Conservation (phyloP, 2,888 invertebrate genomes). For the Oeneis ivallda region DNA sequence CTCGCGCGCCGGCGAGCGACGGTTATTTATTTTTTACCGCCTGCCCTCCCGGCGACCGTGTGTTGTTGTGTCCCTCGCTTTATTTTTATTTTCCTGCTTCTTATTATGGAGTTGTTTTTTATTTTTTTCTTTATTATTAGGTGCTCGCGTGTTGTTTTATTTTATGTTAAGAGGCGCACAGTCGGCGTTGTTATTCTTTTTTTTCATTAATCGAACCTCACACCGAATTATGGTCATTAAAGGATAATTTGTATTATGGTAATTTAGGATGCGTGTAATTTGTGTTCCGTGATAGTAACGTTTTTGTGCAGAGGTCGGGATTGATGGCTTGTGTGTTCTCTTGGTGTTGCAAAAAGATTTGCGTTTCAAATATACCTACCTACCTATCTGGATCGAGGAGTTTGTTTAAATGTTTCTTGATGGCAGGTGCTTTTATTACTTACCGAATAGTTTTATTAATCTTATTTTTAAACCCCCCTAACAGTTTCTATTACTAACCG, state of each 20-base stretch:
- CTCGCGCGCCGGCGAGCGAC: constrained; percentile 77
- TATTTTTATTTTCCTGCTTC: constrained; percentile 81
- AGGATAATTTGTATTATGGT: constrained; percentile 82
- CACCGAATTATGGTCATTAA: constrained; percentile 81
- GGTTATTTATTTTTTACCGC: constrained; percentile 80
- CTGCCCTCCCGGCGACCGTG: constrained; percentile 81
- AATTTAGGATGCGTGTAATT: constrained; percentile 80
- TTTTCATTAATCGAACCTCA: constrained; percentile 76
- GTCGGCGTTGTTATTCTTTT: constrained; percentile 62
- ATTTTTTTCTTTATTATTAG: constrained; percentile 72
- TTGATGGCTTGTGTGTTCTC: constrained; percentile 60
- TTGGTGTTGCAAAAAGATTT: constrained; percentile 19
- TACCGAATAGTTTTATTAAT: not conserved
- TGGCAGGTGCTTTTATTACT: not conserved
- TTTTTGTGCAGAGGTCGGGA: constrained; percentile 64
- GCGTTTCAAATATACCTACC: constrained; percentile 1
- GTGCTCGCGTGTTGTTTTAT: constrained; percentile 80
- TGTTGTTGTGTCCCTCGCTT: constrained; percentile 80
- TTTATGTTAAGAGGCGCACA: constrained; percentile 80
- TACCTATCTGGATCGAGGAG: not conserved
- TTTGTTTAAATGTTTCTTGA: not conserved
- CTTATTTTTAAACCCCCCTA: not conserved
- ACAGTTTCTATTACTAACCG: not conserved
- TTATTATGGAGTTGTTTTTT: constrained; percentile 79
- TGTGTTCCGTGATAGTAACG: constrained; percentile 77